phyloP scores from a whole-genome alignment of 2,113 vertebrate genomes.

The Candoia aspera region DNA sequence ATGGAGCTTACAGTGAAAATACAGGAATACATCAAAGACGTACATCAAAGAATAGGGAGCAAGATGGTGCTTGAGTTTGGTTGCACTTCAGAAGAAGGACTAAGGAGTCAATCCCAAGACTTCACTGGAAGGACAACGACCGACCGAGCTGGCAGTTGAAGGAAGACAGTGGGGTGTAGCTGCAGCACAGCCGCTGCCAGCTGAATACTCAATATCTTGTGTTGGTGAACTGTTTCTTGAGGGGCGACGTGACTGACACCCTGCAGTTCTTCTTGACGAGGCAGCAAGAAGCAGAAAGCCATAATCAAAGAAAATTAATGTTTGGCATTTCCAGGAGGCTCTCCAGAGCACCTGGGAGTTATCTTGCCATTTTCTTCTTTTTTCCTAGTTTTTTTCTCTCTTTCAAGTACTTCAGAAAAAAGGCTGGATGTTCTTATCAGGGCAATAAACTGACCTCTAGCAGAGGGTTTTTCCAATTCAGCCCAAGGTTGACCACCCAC shows the following conservation, averaged over 20 bases:
- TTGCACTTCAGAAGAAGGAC: neutral
- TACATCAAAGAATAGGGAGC: neutral
- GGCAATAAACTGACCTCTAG: neutral
- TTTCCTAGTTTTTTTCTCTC: neutral
- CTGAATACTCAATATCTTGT: neutral
- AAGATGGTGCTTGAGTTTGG: neutral
- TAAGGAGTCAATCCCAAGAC: neutral
- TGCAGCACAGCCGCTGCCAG: neutral
- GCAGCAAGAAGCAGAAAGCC: neutral
- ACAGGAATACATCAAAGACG: neutral
- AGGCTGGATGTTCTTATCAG: neutral
- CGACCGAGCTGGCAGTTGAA: neutral
- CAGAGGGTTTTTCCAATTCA: neutral
- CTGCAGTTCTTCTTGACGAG: neutral
- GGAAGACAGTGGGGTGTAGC: neutral
- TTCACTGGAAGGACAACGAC: neutral
- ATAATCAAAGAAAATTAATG: neutral
- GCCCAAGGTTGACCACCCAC: neutral
- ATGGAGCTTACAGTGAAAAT: neutral
- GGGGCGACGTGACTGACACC: neutral
- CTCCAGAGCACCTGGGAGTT: neutral
- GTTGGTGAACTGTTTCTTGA: neutral
- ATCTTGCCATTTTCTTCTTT: neutral
- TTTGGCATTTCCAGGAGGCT: constrained; percentile 3
- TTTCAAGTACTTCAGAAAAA: neutral